These are phyloP conservation scores for Eonycteris spelaea DNA, from an alignment of 2,113 vertebrate genomes.

Conservation along the genomic window DNA sequence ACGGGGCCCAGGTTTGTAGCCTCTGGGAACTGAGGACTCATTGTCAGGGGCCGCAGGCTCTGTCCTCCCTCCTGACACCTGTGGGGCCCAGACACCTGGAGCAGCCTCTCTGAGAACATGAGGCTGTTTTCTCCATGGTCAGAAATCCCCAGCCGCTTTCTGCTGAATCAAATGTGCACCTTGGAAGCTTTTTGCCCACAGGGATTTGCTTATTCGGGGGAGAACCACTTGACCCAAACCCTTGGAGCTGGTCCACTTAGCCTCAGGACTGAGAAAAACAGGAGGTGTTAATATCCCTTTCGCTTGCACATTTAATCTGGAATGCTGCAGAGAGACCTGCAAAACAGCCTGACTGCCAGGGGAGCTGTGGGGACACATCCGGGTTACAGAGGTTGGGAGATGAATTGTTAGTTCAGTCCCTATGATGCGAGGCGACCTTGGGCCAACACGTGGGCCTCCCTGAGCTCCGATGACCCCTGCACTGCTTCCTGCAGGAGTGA, in stretches of 20 bases:
- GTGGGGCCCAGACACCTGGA: neutral
- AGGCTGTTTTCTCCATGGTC: neutral
- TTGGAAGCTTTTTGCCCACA: neutral
- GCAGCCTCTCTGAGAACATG: neutral
- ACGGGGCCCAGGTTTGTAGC: accelerated
- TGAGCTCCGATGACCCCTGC: neutral
- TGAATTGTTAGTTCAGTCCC: neutral
- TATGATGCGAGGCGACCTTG: neutral
- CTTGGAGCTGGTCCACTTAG: neutral
- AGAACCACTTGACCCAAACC: neutral
- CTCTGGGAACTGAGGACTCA: neutral
- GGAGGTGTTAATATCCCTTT: neutral
- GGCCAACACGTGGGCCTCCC: neutral
- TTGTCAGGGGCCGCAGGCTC: neutral
- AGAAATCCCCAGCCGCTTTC: neutral
- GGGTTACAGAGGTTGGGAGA: neutral
- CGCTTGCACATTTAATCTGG: neutral
- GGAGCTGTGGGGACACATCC: neutral
- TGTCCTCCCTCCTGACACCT: neutral
- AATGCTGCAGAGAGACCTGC: neutral
- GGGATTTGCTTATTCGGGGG: neutral
- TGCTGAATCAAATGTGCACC: neutral
- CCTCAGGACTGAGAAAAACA: neutral
- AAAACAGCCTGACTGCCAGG: neutral
- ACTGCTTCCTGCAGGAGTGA: neutral